Base-by-base conservation (phyloP, 2,113 vertebrate genomes). In the Paraplagusia blochii region DNA sequence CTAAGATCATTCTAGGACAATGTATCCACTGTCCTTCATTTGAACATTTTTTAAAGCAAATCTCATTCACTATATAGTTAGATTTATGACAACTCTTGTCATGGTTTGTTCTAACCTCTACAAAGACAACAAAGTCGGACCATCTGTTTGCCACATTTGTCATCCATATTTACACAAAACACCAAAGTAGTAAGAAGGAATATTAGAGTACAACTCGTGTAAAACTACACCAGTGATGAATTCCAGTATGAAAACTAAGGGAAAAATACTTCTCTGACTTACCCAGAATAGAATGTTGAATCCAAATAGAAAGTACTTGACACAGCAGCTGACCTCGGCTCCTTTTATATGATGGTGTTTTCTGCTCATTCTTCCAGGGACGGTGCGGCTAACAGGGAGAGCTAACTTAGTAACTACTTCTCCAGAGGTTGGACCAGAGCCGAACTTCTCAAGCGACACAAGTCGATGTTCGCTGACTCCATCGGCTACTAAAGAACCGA, bases 231-330 rank as follows among this genome's bases (percentile, higher is more conserved):
- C 2, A 38, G 9, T 38, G 36, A 38, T n/a, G n/a, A n/a, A n/a
- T n/a, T n/a, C n/a, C n/a, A n/a, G n/a, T n/a, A n/a, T n/a, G n/a
- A n/a, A n/a, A n/a, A n/a, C n/a, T n/a, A n/a, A n/a, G n/a, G n/a
- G n/a, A n/a, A n/a, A n/a, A n/a, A 60, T 0, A 46, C 10, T 6
- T 1, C 0, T 1, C 46, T 35, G 7, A 89, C 91, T 91, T 53
- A 92, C 91, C 91, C 91, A 91, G 69, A 91, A 92, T 49, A 91
- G 72, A 46, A 91, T 90, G 74, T 92, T 92, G 77, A 91, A 92
- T 66, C 88, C 91, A 63, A 92, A 92, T 44, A 92, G 79, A 61
- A 88, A 86, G 69, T 92, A 92, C 69, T 92, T 92, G 0, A 91
- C 91, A 34, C 89, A 91, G 87, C 91, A 91, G 84, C 91, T 91